A percentile compares a stretch with the other conserved stretches of the same genome.
These are phyloP conservation scores for Prietella phreatophila DNA, from an alignment of 2,113 vertebrate species.

Conservation along the genomic window DNA sequence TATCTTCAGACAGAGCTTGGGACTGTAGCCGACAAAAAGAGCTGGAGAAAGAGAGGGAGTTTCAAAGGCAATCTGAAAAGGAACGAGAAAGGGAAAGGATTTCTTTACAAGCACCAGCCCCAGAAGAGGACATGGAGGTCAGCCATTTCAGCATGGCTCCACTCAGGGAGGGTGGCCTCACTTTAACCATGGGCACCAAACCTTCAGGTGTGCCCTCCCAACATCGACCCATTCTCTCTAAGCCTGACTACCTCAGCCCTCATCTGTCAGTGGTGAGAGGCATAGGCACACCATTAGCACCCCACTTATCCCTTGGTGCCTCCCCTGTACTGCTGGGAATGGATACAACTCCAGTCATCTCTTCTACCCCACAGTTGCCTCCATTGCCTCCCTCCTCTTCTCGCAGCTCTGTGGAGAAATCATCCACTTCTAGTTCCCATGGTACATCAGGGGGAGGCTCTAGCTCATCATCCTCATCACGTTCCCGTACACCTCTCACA, in stretches of 20 bases:
- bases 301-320: constrained; percentile 66
- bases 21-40: constrained; percentile 51
- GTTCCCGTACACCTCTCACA: constrained; percentile 83
- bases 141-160: constrained; percentile 73
- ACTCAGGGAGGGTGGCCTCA: constrained; percentile 57
- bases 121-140: constrained; percentile 78
- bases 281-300: constrained; percentile 64
- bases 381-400: constrained; percentile 69
- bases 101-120: constrained; percentile 68
- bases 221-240: constrained; percentile 74
- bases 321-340: constrained; percentile 70
- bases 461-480: constrained; percentile 72
- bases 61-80: constrained; percentile 48
- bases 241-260: constrained; percentile 73
- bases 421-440: constrained; percentile 56
- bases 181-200: constrained; percentile 64
- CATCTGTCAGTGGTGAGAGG: constrained; percentile 72
- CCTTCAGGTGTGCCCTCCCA: constrained; percentile 61
- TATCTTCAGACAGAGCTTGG: constrained; percentile 66
- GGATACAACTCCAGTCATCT: constrained; percentile 62
- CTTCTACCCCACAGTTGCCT: constrained; percentile 67
- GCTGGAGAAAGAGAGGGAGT: constrained; percentile 48
- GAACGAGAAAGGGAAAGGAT: constrained; percentile 50
- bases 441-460: constrained; percentile 60
- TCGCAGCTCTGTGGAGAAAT: constrained; percentile 66